A percentile compares a stretch with the other conserved stretches of the same genome.
phyloP scores from a whole-genome alignment of 2,888 invertebrate species.

The Yponomeuta sedellus region DNA sequence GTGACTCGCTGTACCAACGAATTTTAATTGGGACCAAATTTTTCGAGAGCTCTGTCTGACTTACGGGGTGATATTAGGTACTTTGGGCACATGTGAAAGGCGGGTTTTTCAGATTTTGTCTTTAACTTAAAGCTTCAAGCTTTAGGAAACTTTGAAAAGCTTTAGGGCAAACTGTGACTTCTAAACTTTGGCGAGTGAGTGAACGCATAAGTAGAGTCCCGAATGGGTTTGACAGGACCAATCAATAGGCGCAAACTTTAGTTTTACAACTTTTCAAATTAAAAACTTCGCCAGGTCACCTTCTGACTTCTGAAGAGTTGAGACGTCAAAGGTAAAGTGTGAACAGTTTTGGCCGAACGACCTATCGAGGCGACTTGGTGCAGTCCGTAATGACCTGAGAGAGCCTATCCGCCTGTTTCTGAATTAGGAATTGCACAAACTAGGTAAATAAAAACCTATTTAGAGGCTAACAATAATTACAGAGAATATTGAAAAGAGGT shows the following conservation, averaged over 20 bases:
- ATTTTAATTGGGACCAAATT: conserved; percentile 63
- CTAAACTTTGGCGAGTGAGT: neutral
- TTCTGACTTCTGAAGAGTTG: neutral
- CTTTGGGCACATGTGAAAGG: neutral
- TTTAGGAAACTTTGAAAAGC: neutral
- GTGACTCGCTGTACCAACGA: conserved; percentile 28
- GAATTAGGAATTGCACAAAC: no score
- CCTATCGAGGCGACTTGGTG: conserved; percentile 43
- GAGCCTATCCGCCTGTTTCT: conserved; percentile 33
- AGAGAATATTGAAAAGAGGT: no score
- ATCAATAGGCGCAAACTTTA: neutral
- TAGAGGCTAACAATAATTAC: no score
- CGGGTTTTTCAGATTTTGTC: conserved; percentile 20
- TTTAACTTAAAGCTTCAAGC: no score
- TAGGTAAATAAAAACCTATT: no score
- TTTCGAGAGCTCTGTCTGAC: conserved; percentile 40
- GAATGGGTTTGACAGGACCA: neutral
- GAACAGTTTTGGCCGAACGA: conserved; percentile 39
- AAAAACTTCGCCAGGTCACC: neutral
- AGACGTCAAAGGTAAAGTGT: neutral
- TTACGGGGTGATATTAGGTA: conserved; percentile 11
- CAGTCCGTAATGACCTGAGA: conserved; percentile 36
- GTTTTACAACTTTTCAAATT: neutral
- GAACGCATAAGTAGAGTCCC: neutral
- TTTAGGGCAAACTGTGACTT: neutral